Evolutionary conservation across 1,140 invertebrate genomes (phyloP), one percentile per base, ranked within the genome.

Genomic region (Melipona quadrifasciata): DNA sequence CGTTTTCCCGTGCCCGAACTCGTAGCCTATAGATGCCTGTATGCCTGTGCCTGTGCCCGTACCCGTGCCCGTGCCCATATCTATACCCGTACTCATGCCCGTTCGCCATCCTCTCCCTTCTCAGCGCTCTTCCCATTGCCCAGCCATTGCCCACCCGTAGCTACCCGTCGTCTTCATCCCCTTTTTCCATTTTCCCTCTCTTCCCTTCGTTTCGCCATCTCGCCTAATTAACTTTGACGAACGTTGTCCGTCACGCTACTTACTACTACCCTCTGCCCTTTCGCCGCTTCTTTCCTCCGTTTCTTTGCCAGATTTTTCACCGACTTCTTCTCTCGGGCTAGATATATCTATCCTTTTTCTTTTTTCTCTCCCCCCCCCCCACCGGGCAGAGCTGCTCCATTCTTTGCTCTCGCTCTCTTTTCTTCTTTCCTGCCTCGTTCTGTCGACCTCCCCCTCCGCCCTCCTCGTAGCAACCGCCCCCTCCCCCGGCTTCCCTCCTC

Each of bases 391-490:
- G 65, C 73, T 78, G 12, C 58, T n/a, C 58, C n/a, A 24, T 61
- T 61, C 14, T 61, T 61, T 34, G 53, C 34, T 90, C 34, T 90
- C 89, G 47, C n/a, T 47, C 51, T 47, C 21, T 39, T 71, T 74
- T 61, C 39, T 12, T 67, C 80, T 61, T 21, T 61, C 12, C 39
- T 39, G 4, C 61, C 55, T 65, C 5, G 17, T 39, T 47, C 61
- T 47, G 39, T 27, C 55, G 24, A 21, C 65, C 89, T 88, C 51
- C 89, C 82, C 64, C 39, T 47, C 39, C 2, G 2, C 31, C 31
- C 31, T 31, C 31, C 31, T 31, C 31, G 2, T 31, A 1, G 55
- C 58, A n/a, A 24, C 58, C 67, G 67, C 47, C 65, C 34, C 89
- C 87, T 39, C 34, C 11, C 14, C 11, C 14, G 8, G 11, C 8